Evolutionary conservation across 1,140 invertebrate species (phyloP).

Genomic region (Bombus fervidus): DNA sequence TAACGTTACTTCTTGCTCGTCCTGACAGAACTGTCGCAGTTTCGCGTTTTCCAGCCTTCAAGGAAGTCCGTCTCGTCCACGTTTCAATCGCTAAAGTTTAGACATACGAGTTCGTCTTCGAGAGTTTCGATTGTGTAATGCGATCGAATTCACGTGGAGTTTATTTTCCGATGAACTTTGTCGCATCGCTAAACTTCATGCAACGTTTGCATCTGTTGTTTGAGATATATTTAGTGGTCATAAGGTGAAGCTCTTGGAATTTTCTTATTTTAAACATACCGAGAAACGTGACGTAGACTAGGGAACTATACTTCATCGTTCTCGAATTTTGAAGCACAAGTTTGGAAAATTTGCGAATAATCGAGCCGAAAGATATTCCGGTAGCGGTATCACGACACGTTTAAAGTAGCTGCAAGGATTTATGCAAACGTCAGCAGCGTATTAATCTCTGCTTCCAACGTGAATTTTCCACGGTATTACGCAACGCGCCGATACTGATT

Average conservation of each 20-base stretch:
- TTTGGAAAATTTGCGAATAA: neutral
- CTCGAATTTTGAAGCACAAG: neutral
- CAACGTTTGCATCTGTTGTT: neutral
- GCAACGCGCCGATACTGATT: slow-evolving; percentile 45
- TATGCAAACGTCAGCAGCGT: slow-evolving; percentile 21
- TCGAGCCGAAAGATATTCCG: neutral
- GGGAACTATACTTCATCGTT: neutral
- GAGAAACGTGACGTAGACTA: no score
- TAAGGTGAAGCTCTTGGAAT: neutral
- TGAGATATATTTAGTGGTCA: neutral
- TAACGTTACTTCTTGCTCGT: slow-evolving; percentile 60
- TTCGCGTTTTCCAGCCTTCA: slow-evolving; percentile 31
- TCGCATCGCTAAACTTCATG: neutral
- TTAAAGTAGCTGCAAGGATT: neutral
- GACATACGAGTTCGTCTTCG: neutral
- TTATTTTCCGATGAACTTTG: neutral
- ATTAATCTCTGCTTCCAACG: slow-evolving; percentile 20
- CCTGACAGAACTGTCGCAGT: slow-evolving; percentile 47
- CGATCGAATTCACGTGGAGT: neutral
- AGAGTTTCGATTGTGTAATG: neutral
- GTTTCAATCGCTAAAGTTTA: neutral
- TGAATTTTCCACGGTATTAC: slow-evolving; percentile 41
- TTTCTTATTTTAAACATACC: neutral
- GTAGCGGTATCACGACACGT: neutral
- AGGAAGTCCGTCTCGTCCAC: neutral